These are phyloP conservation scores for Brachypodius melanocephalos DNA, from an alignment of 2,113 vertebrate genomes.

Conservation along the genomic window DNA sequence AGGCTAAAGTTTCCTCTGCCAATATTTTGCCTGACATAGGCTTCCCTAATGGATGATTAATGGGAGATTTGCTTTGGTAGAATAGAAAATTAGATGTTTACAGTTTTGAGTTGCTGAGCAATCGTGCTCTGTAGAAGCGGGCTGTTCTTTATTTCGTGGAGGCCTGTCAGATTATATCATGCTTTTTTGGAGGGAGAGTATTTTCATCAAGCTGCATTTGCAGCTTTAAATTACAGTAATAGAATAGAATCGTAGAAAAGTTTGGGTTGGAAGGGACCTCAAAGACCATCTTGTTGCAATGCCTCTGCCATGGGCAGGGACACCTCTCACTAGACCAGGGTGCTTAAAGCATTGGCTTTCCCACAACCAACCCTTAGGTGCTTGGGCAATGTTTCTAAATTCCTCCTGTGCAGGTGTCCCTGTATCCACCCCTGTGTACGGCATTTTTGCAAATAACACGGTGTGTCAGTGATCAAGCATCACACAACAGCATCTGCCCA, in stretches of 20 bases:
- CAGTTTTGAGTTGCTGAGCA: not conserved
- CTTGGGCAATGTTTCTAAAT: not conserved
- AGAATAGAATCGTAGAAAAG: not conserved
- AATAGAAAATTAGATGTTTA: not conserved
- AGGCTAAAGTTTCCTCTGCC: not conserved
- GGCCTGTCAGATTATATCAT: not conserved
- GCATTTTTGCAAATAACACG: accelerated
- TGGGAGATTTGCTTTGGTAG: not conserved
- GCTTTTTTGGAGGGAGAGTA: not conserved
- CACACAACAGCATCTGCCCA: not conserved
- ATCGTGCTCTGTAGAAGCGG: not conserved
- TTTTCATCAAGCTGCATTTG: not conserved
- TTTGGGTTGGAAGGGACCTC: not conserved
- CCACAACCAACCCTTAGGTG: not conserved
- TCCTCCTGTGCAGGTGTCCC: not conserved
- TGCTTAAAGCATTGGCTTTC: not conserved
- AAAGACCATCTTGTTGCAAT: not conserved
- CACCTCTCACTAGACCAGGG: not conserved
- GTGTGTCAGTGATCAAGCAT: not conserved
- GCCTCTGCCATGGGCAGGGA: not conserved
- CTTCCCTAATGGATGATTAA: not conserved
- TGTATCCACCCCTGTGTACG: not conserved
- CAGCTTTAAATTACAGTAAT: not conserved
- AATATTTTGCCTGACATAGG: not conserved
- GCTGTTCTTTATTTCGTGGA: not conserved